A percentile compares a stretch with the other conserved stretches of the same genome.
These are phyloP conservation scores for Eremophila alpestris DNA, from an alignment of 2,797 vertebrate species.

Conservation along the genomic window DNA sequence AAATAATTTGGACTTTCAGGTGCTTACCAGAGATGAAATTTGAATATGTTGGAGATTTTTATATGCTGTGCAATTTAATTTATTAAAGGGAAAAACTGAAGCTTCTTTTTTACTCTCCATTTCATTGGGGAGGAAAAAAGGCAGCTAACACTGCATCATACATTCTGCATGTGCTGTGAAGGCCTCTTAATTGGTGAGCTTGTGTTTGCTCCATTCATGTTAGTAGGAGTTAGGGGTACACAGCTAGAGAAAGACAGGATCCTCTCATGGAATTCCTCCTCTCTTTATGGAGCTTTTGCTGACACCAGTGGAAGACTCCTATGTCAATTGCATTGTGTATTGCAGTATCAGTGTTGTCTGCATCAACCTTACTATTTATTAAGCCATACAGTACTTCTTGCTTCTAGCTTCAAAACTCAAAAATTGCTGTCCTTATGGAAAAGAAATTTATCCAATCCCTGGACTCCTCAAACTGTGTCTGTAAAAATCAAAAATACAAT, in stretches of 20 bases:
- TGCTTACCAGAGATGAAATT: neutral
- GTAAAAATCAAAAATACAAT: accelerated
- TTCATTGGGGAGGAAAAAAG: neutral
- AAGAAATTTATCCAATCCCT: neutral
- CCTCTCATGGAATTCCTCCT: neutral
- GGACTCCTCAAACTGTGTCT: accelerated
- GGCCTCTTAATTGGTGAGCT: neutral
- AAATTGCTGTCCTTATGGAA: neutral
- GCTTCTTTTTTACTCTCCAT: neutral
- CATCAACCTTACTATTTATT: neutral
- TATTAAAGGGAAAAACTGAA: neutral
- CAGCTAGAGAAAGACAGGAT: neutral
- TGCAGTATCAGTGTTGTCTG: neutral
- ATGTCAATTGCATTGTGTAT: neutral
- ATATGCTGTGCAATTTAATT: neutral
- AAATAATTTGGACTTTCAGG: neutral
- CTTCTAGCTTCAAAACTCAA: neutral
- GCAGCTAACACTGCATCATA: neutral
- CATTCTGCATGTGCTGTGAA: neutral
- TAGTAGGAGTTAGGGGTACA: neutral
- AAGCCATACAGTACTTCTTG: neutral
- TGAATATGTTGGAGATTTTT: neutral
- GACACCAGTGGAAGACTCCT: neutral
- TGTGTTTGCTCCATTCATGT: neutral
- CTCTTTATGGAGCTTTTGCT: neutral